phyloP scores from a whole-genome alignment of 2,797 vertebrate species.

The Sebastolobus altivelis region DNA sequence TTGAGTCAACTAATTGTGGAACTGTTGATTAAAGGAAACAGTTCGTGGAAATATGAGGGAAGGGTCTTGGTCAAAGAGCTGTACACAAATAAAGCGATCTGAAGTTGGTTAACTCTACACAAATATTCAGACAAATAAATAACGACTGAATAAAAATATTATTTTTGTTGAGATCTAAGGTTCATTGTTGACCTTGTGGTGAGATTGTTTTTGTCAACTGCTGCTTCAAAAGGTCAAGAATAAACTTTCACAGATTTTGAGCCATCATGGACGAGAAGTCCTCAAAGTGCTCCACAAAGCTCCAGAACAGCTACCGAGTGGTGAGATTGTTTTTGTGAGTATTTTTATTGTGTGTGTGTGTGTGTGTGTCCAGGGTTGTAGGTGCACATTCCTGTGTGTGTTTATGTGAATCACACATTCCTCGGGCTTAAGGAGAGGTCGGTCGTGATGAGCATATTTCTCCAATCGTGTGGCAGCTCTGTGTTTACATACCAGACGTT shows the following conservation, averaged over 20 bases:
- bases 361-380: constrained; percentile 42
- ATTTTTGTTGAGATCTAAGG: not conserved
- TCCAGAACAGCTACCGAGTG: not conserved
- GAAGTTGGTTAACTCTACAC: no score
- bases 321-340: not conserved
- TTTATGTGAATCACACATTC: constrained; percentile 73
- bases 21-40: no score
- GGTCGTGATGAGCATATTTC: constrained; percentile 74
- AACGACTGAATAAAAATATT: not conserved
- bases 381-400: constrained; percentile 61
- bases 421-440: constrained; percentile 65
- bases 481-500: constrained; percentile 80
- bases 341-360: not conserved
- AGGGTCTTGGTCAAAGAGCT: no score
- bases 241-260: not conserved
- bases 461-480: constrained; percentile 62
- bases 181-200: not conserved
- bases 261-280: not conserved
- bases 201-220: not conserved
- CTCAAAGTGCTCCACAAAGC: not conserved
- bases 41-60: no score
- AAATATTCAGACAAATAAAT: not conserved
- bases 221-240: not conserved
- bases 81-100: no score
- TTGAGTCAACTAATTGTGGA: no score